These are phyloP conservation scores for Paracanthobrama guichenoti DNA, from an alignment of 2,113 vertebrate species.

Conservation along the genomic window DNA sequence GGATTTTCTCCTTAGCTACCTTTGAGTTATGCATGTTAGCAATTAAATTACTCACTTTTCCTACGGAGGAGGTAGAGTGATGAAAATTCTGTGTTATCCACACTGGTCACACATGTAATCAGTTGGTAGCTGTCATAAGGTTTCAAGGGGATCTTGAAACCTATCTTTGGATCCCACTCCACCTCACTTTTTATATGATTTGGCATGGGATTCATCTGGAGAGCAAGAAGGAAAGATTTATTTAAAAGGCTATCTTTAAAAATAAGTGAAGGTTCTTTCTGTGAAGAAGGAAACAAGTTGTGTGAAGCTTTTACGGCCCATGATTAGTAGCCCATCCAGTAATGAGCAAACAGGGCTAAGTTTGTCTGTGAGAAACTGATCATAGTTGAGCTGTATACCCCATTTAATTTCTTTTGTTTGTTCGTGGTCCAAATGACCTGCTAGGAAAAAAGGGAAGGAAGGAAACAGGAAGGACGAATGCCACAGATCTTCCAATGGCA, in stretches of 20 bases:
- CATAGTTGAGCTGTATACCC: background rate
- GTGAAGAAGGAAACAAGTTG: background rate
- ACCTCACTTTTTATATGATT: background rate
- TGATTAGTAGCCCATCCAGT: constrained; percentile 38
- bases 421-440: constrained; percentile 59
- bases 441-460: constrained; percentile 62
- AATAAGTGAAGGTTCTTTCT: background rate
- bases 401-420: constrained; percentile 59
- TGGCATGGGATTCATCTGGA: constrained; percentile 18
- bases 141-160: constrained; percentile 76
- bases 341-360: constrained; percentile 41
- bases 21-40: background rate
- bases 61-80: constrained; percentile 71
- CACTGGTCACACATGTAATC: constrained; percentile 67
- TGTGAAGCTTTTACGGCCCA: background rate
- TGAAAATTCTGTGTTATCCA: constrained; percentile 59
- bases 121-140: constrained; percentile 53
- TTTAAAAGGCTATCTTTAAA: background rate
- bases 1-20: background rate
- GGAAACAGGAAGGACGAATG: constrained; percentile 64
- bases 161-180: constrained; percentile 81
- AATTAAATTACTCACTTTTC: constrained; percentile 73
- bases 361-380: background rate
- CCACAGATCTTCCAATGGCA: constrained; percentile 60
- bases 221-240: background rate